Conservation (phyloP, 1,140 invertebrate genomes). For the Saccostrea echinata region DNA sequence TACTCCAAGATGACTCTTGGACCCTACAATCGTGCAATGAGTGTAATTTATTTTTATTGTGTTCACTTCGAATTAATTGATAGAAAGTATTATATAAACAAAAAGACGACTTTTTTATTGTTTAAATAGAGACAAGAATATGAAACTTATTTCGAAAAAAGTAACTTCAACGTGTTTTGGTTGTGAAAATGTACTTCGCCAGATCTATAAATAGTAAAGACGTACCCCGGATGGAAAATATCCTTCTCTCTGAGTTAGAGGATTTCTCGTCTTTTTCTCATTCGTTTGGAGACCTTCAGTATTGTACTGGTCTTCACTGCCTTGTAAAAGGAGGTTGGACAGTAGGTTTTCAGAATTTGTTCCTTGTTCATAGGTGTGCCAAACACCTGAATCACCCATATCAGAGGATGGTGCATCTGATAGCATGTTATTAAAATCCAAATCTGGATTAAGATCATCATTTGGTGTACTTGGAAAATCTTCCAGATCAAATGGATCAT, state of each 20-base stretch:
- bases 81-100: too few species aligned
- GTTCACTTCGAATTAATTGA: too few species aligned
- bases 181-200: too few species aligned
- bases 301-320: background rate
- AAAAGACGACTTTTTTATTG: too few species aligned
- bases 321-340: background rate
- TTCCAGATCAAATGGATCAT: background rate
- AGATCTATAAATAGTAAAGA: too few species aligned
- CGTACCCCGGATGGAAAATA: background rate
- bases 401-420: background rate
- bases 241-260: background rate
- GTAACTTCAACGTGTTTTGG: too few species aligned
- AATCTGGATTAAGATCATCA: background rate
- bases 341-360: too few species aligned
- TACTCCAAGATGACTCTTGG: too few species aligned
- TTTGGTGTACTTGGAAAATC: background rate
- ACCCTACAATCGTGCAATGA: too few species aligned
- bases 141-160: too few species aligned
- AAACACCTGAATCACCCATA: background rate
- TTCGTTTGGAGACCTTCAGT: background rate
- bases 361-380: background rate
- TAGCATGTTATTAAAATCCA: background rate
- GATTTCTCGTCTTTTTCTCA: background rate
- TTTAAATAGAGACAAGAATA: too few species aligned
- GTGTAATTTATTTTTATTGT: too few species aligned